Evolutionary conservation across 2,113 vertebrate genomes (phyloP).

Genomic region (Garra rufa): DNA sequence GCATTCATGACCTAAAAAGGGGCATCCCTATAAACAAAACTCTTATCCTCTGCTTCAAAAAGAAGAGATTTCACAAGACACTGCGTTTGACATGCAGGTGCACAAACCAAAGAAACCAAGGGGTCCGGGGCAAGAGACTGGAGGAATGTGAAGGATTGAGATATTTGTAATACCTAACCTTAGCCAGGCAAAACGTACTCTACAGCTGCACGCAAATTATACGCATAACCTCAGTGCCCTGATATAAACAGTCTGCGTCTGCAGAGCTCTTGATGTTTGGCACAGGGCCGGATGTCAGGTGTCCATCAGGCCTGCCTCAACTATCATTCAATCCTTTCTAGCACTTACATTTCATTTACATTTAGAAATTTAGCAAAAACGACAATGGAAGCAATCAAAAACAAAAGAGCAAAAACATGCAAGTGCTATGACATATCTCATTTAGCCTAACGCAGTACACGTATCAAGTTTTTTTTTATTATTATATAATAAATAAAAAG

Average conservation of each 20-base stretch:
- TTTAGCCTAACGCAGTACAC: too few species aligned
- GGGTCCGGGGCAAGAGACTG: conserved; percentile 58
- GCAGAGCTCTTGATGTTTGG: conserved; percentile 53
- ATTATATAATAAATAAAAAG: too few species aligned
- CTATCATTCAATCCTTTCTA: conserved; percentile 19
- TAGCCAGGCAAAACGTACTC: conserved; percentile 70
- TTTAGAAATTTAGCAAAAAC: too few species aligned
- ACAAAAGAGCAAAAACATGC: too few species aligned
- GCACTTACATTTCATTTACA: too few species aligned
- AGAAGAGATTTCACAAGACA: conserved; percentile 45
- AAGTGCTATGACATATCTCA: too few species aligned
- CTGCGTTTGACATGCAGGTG: conserved; percentile 67
- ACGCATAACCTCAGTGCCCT: conserved; percentile 60
- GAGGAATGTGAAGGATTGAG: conserved; percentile 69
- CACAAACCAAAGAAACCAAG: conserved; percentile 65
- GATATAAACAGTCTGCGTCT: conserved; percentile 64
- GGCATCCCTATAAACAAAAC: background rate
- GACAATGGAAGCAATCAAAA: too few species aligned
- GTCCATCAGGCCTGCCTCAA: conserved; percentile 1
- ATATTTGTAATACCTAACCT: conserved; percentile 78
- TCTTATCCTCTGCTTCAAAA: background rate
- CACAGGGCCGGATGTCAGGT: conserved; percentile 39
- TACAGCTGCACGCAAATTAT: conserved; percentile 71
- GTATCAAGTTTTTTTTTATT: too few species aligned
- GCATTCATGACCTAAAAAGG: background rate